phyloP scores from a whole-genome alignment of 2,113 vertebrate species.

The Lanius collurio region DNA sequence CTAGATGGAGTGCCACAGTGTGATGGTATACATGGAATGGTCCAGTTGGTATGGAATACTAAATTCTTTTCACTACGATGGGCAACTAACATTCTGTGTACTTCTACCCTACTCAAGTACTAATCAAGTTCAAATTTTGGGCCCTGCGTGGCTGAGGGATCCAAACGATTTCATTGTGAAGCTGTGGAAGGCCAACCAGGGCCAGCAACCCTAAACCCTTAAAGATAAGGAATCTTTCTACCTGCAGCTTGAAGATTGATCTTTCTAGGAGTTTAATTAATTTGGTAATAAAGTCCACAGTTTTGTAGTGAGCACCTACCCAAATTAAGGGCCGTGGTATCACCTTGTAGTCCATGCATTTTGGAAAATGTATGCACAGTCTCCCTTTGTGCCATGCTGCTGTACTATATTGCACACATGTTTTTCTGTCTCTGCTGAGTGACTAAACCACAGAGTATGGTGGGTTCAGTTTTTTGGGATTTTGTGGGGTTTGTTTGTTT shows the following conservation, averaged over 20 bases:
- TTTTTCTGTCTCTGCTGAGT: background rate
- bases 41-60: background rate
- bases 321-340: background rate
- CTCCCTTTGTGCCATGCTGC: background rate
- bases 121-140: background rate
- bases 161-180: background rate
- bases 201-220: background rate
- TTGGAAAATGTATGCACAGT: background rate
- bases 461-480: background rate
- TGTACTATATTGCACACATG: background rate
- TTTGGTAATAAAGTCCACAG: background rate
- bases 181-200: background rate
- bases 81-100: background rate
- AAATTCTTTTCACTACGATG: background rate
- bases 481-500: background rate
- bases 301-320: background rate
- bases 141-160: background rate
- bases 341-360: background rate
- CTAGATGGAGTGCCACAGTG: background rate
- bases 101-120: background rate
- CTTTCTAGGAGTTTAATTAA: background rate
- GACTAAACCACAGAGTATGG: background rate
- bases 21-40: accelerated
- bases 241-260: background rate
- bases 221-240: background rate